Evolutionary conservation across 2,888 invertebrate species (phyloP), one percentile per base, ranked within the genome.

Genomic region (Seira sanloemensis): DNA sequence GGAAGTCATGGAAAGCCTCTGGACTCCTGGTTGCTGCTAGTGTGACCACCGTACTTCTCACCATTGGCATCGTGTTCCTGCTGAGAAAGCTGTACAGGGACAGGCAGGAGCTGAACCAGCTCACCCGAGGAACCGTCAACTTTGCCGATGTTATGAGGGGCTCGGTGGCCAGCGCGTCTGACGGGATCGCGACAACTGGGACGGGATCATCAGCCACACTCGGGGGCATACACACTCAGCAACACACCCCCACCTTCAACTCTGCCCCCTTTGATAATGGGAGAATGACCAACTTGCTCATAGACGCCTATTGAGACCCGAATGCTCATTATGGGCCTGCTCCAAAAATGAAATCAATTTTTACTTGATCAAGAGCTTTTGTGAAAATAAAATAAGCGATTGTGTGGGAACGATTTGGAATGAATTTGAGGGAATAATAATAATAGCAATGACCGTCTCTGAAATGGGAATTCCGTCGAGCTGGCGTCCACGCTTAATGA

Each of bases 241-340:
- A n/a, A n/a, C n/a, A n/a, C n/a, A n/a, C n/a, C n/a, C 12, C 67
- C 2, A 25, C 62, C 4, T 62, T 62, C n/a, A n/a, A n/a, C n/a
- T n/a, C n/a, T n/a, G n/a, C n/a, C n/a, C n/a, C 26, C n/a, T 78
- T 58, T 65, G 82, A 86, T 54, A 86, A 79, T 37, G 86, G 85
- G n/a, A 82, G 72, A 79, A 78, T 78, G 76, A 85, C 77, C 16
- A 84, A 83, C 26, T 78, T 82, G 26, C 65, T 86, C 21, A 78
- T 85, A 62, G 78, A 81, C 50, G 23, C 67, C 12, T 67, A 67
- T 23, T 67, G n/a, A 67, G n/a, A n/a, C n/a, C n/a, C n/a, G n/a
- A n/a, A n/a, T n/a, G n/a, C n/a, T n/a, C n/a, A n/a, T n/a, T n/a
- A n/a, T n/a, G n/a, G n/a, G n/a, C n/a, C n/a, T n/a, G n/a, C n/a